Conservation (phyloP, 2,797 vertebrate species). For the Ara ararauna region DNA sequence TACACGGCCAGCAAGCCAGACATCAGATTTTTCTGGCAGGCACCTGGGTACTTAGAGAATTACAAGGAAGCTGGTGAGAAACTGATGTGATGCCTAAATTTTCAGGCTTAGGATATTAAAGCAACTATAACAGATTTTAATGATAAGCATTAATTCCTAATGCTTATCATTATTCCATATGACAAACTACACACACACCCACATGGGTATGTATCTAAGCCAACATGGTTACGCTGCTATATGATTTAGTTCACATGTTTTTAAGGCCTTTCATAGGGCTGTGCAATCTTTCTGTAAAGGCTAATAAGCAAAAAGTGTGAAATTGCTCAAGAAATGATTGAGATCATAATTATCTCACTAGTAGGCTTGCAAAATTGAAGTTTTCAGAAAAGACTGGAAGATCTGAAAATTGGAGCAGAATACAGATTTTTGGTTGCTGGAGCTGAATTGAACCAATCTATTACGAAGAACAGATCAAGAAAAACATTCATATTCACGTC, state of each 20-base stretch:
- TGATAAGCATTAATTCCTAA: background rate
- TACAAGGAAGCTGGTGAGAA: background rate
- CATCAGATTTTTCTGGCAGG: background rate
- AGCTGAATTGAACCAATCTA: background rate
- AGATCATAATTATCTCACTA: background rate
- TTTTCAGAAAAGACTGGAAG: background rate
- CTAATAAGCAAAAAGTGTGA: background rate
- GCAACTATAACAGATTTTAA: background rate
- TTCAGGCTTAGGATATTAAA: background rate
- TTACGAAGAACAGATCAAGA: background rate
- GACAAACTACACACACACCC: background rate
- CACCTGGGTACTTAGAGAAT: background rate
- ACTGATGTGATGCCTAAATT: background rate
- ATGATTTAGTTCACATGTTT: background rate
- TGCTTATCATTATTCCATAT: accelerated
- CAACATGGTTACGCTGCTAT: accelerated
- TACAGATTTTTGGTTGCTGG: background rate
- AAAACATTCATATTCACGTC: background rate
- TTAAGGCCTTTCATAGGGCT: background rate
- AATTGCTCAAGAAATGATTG: background rate
- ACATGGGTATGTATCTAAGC: background rate
- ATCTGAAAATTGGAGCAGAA: background rate
- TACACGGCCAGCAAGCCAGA: background rate
- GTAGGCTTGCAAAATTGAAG: background rate
- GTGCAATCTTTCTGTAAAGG: background rate